phyloP scores from a whole-genome alignment of 1,140 invertebrate genomes.

The Calosoma granatense region DNA sequence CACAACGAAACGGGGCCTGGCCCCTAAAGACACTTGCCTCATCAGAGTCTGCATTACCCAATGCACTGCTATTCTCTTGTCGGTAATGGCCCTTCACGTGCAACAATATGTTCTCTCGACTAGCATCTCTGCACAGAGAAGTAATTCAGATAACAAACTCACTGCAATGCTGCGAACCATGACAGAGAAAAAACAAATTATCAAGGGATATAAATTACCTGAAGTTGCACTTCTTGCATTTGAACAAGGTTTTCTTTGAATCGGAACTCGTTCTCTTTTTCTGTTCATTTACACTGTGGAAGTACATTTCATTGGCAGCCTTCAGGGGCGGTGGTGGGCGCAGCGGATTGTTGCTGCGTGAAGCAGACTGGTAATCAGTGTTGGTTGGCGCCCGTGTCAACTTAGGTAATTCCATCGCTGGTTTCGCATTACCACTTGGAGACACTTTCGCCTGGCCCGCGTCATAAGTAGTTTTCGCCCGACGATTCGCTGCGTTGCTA shows the following conservation, averaged over 20 bases:
- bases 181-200: not conserved
- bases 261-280: conserved; percentile 26
- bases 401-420: conserved; percentile 37
- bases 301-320: conserved; percentile 21
- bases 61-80: conserved; percentile 11
- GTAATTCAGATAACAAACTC: not conserved
- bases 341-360: conserved; percentile 15
- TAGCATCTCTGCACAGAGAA: conserved; percentile 42
- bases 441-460: conserved; percentile 29
- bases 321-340: conserved; percentile 26
- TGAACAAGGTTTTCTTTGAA: conserved; percentile 54
- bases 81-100: conserved; percentile 56
- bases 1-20: conserved; percentile 54
- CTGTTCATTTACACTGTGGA: conserved; percentile 20
- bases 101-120: conserved; percentile 49
- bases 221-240: conserved; percentile 77
- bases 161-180: not conserved
- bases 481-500: conserved; percentile 25
- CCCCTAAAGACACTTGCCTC: conserved; percentile 35
- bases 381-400: conserved; percentile 31
- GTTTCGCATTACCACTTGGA: conserved; percentile 24
- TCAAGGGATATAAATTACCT: conserved; percentile 56
- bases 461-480: conserved; percentile 30
- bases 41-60: conserved; percentile 26
- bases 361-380: conserved; percentile 27